Base-by-base conservation (phyloP, 2,888 invertebrate genomes). In the Cinara cedri region DNA sequence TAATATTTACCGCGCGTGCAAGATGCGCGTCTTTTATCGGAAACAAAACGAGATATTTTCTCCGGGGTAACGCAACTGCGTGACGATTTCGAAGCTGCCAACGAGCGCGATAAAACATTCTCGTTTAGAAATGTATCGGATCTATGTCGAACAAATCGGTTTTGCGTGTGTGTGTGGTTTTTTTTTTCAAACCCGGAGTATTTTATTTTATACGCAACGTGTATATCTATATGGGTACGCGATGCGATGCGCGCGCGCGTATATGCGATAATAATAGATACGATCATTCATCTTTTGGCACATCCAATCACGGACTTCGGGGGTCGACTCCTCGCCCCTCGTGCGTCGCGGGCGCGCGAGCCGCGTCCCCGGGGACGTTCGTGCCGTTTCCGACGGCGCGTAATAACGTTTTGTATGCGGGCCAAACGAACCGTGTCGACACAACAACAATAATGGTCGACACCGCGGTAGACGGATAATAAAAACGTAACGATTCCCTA, bases 351-450 rank as follows among this genome's bases (percentile, higher is more conserved):
- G 34, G 34, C n/a, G 34, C 34, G 3, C 8, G 54, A 55, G 9
- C n/a, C n/a, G n/a, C n/a, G 51, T 70, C 68, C 51, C 68, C 19
- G 9, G 10, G 54, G 70, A 55, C 14, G 42, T 55, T 70, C 21
- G 14, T 34, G 34, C 34, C 13, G 14, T 70, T 70, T 54, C 16
- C 13, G 51, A 9, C 1, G 42, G 54, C 54, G 54, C 54, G 70
- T 55, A 54, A 34, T 34, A 21, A 54, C 21, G 54, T 70, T 70
- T 54, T 19, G 54, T 70, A 42, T n/a, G 6, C 34, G 34, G 16
- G 42, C 70, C 70, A 70, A 70, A 70, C 70, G 70, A 42, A 55
- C 19, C 54, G 54, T 55, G 54, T 70, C 54, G 49, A 65, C n/a
- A n/a, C n/a, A n/a, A n/a, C n/a, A n/a, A n/a, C 26, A 24, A 26